Conservation (phyloP, 2,888 invertebrate species). For the Cactoblastis cactorum region DNA sequence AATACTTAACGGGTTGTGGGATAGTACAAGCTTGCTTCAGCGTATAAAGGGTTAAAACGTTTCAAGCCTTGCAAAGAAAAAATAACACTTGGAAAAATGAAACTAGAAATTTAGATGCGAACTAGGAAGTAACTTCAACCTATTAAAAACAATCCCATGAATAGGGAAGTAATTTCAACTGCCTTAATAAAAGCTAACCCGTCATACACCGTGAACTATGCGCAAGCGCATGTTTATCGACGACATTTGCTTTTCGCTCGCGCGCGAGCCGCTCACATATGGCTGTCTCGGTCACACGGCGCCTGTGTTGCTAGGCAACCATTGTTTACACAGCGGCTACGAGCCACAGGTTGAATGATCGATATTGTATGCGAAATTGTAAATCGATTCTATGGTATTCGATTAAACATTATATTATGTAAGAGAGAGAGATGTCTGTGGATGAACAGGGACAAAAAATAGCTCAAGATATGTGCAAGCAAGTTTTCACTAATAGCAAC, state of each 20-base stretch:
- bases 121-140: conserved; percentile 3
- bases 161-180: conserved; percentile 55
- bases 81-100: not conserved
- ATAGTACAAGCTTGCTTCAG: too few species aligned
- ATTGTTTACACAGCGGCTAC: conserved; percentile 33
- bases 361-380: conserved; percentile 30
- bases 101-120: not conserved
- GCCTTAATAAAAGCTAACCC: conserved; percentile 50
- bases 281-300: conserved; percentile 27
- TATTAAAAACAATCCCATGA: conserved; percentile 26
- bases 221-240: conserved; percentile 58
- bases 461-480: too few species aligned
- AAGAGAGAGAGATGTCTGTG: too few species aligned
- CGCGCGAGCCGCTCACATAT: conserved; percentile 11
- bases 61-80: not conserved
- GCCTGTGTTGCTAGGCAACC: conserved; percentile 41
- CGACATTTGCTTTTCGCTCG: conserved; percentile 34
- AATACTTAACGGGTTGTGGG: too few species aligned
- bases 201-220: conserved; percentile 46
- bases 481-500: too few species aligned
- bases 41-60: too few species aligned
- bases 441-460: too few species aligned
- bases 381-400: conserved; percentile 22
- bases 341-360: conserved; percentile 35
- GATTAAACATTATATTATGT: conserved; percentile 10